Base-by-base conservation (phyloP, 2,888 invertebrate species). In the Ichneumoninae sp. region DNA sequence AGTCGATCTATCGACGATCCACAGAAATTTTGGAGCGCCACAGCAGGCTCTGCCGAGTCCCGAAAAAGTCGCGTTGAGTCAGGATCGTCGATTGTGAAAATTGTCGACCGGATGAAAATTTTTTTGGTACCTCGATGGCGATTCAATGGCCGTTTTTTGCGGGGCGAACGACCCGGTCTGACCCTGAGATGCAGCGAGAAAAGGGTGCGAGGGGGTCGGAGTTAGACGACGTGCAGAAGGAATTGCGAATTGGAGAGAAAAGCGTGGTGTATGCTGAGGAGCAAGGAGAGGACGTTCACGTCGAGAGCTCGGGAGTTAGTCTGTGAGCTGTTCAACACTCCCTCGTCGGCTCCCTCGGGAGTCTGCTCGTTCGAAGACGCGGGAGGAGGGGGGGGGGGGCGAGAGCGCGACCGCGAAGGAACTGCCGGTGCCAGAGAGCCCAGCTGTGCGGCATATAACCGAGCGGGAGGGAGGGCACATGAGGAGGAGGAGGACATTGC, bases 111-210 rank as follows among this genome's bases (percentile, higher is more conserved):
- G 19, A 19, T 16, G 19, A n/a, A 50, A 6, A 52, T 52, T 19
- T 19, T 50, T 50, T 52, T 19, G 52, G 3, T 16, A 52, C 52
- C 5, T 22, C 22, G 22, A 22, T 19, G 8, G 19, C 22, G 57
- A 8, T 19, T 89, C 88, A 88, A 86, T 88, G 86, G 87, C 79
- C 77, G 80, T 71, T 82, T 87, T 80, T 89, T 86, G 8, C 83
- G 82, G 80, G 85, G 85, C 87, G 84, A 88, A 89, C 83, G 87
- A 89, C 86, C 88, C 77, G 83, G 81, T 87, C 86, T 83, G 85
- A 89, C 87, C 86, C 66, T 76, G 44, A 71, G 83, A 86, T 80
- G 26, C 30, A 19, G 13, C 22, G 68, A 22, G 60, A 65, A 57
- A 33, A 57, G 36, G 36, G 52, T 8, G 19, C 13, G 8, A 22